Conservation (phyloP, 1,140 invertebrate species). For the Eurosta solidaginis region DNA sequence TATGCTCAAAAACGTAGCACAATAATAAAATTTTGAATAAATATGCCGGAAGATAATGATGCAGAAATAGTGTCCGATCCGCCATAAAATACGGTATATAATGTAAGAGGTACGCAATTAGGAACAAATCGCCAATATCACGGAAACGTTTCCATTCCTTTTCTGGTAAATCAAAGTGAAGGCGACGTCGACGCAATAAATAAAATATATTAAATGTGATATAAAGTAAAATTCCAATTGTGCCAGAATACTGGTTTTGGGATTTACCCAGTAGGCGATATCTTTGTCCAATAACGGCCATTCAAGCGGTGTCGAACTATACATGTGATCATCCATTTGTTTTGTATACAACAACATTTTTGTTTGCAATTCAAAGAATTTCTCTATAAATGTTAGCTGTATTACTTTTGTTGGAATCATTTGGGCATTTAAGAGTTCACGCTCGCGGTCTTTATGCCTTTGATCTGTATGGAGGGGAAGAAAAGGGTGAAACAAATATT, state of each 20-base stretch:
- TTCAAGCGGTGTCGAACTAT: slow-evolving; percentile 85
- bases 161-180: slow-evolving; percentile 74
- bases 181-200: slow-evolving; percentile 74
- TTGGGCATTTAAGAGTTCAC: slow-evolving; percentile 85
- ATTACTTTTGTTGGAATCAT: slow-evolving; percentile 90
- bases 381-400: slow-evolving; percentile 84
- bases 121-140: slow-evolving; percentile 73
- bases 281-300: slow-evolving; percentile 89
- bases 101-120: slow-evolving; percentile 85
- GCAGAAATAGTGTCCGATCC: slow-evolving; percentile 90
- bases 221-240: slow-evolving; percentile 72
- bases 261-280: slow-evolving; percentile 93
- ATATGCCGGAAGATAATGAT: slow-evolving; percentile 93
- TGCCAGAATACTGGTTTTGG: slow-evolving; percentile 80
- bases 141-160: slow-evolving; percentile 74
- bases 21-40: slow-evolving; percentile 84
- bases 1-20: slow-evolving; percentile 79
- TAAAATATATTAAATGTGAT: slow-evolving; percentile 73
- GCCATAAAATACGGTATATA: slow-evolving; percentile 91
- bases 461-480: slow-evolving; percentile 68
- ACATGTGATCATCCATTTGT: slow-evolving; percentile 88
- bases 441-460: slow-evolving; percentile 85
- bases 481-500: neutral
- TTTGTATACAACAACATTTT: slow-evolving; percentile 90
- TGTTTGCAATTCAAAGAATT: slow-evolving; percentile 87